Base-by-base conservation (phyloP, 2,797 vertebrate species). In the Falco naumanni region DNA sequence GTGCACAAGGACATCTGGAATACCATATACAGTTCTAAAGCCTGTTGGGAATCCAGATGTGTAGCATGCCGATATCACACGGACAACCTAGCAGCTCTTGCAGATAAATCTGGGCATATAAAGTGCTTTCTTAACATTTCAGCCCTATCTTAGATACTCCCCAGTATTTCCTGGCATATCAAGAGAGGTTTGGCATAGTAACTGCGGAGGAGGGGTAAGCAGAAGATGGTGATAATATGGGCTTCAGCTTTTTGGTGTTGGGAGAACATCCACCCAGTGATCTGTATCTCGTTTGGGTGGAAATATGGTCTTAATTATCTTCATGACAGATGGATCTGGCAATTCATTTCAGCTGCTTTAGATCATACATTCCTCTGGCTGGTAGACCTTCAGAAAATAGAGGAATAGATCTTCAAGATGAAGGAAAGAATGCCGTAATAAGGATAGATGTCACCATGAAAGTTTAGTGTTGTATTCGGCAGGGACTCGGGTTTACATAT, bases 111-210 rank as follows among this genome's bases (percentile, higher is more conserved):
- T 83, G 79, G 94, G 68, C 59, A 47, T n/a, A n/a, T 31, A 72
- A 84, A 96, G 11, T 51, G 69, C 70, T 95, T 95, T 94, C 75
- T 93, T 82, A 95, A 82, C 53, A 71, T 90, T 96, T 84, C 89
- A 70, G 48, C 75, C 70, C 94, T 89, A 51, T 68, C 63, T 80
- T 47, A 96, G 90, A 82, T 90, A 96, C 63, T 95, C 81, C 84
- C 64, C 83, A 51, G 88, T 96, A 94, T 96, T 97, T 97, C 93
- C 85, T 79, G 84, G 96, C 97, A 93, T 89, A 97, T 95, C 29
- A 14, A 97, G 85, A 96, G 84, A 75, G 53, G 48, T 82, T 96
- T 97, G 97, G 96, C 93, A 47, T 18, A 21, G 34, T 91, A 92
- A 88, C 39, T 61, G 86, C 74, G 60, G 79, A 95, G 87, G 81